Percentiles rank a stretch among this genome's conserved stretches.
These are phyloP conservation scores for Genyomyrus donnyi DNA, from an alignment of 2,113 vertebrate species.

Conservation along the genomic window DNA sequence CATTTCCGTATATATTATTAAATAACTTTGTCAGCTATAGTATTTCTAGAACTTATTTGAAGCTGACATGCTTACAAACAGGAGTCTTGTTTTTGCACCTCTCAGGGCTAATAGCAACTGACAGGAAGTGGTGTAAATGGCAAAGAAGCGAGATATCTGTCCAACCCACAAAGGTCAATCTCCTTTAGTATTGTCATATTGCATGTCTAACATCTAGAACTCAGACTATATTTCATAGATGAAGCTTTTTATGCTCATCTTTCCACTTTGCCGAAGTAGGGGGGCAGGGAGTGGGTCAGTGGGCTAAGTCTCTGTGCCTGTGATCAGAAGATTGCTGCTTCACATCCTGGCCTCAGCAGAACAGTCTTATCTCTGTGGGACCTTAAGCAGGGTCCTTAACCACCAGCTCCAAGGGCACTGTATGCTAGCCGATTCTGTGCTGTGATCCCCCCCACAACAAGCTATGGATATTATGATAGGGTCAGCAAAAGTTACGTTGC, in stretches of 20 bases:
- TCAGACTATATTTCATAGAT: not conserved
- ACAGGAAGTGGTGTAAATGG: not conserved
- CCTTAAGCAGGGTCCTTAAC: no score
- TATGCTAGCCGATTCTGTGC: no score
- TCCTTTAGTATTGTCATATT: not conserved
- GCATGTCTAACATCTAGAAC: not conserved
- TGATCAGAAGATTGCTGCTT: no score
- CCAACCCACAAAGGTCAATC: not conserved
- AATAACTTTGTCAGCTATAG: not conserved
- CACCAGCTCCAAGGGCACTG: no score
- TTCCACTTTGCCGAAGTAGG: not conserved
- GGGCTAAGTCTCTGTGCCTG: no score
- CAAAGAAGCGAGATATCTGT: not conserved
- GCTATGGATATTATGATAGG: no score
- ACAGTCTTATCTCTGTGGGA: no score
- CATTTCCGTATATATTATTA: not conserved
- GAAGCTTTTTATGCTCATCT: not conserved
- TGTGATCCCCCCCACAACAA: no score
- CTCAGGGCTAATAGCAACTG: not conserved
- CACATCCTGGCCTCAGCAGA: no score
- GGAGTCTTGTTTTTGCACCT: not conserved
- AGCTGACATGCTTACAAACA: not conserved
- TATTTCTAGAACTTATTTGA: not conserved
- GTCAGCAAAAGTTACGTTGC: no score
- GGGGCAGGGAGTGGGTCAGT: no score